Percentiles rank a stretch among this genome's conserved stretches.
Evolutionary conservation across 2,888 invertebrate genomes (phyloP).

Genomic region (Caenorhabditis sp.): DNA sequence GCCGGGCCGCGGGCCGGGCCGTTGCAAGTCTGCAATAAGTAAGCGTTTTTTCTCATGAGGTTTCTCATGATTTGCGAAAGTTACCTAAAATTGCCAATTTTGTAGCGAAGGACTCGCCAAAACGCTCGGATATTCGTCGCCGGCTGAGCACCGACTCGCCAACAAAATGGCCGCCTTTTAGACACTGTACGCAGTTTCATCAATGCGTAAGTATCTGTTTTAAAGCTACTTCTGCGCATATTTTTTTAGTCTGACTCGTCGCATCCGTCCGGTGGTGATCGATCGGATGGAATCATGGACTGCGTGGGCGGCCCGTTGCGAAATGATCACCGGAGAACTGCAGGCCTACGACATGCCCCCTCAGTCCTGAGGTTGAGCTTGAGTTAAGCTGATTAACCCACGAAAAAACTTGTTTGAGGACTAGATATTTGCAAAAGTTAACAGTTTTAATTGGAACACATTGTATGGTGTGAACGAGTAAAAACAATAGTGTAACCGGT

Average conservation of each 20-base stretch:
- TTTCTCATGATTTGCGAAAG: too few relatives aligned
- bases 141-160: constrained; percentile 74
- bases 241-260: constrained; percentile 67
- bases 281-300: constrained; percentile 77
- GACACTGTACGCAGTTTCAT: constrained; percentile 77
- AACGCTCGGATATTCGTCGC: constrained; percentile 70
- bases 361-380: too few relatives aligned
- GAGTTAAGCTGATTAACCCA: too few relatives aligned
- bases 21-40: too few relatives aligned
- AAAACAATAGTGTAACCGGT: too few relatives aligned
- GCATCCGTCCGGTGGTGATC: constrained; percentile 76
- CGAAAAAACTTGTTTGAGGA: too few relatives aligned
- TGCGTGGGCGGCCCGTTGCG: constrained; percentile 68
- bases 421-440: too few relatives aligned
- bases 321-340: constrained; percentile 67
- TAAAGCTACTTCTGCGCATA: background rate
- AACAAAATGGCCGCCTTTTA: constrained; percentile 77
- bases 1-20: too few relatives aligned
- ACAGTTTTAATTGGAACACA: too few relatives aligned
- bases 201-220: constrained; percentile 64
- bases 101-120: constrained; percentile 76
- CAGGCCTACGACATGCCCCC: constrained; percentile 75
- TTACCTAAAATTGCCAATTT: background rate
- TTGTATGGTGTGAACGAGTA: too few relatives aligned
- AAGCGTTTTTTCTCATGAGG: constrained; percentile 4